Base-by-base conservation (phyloP, 2,113 vertebrate species). In the Galbula dea region DNA sequence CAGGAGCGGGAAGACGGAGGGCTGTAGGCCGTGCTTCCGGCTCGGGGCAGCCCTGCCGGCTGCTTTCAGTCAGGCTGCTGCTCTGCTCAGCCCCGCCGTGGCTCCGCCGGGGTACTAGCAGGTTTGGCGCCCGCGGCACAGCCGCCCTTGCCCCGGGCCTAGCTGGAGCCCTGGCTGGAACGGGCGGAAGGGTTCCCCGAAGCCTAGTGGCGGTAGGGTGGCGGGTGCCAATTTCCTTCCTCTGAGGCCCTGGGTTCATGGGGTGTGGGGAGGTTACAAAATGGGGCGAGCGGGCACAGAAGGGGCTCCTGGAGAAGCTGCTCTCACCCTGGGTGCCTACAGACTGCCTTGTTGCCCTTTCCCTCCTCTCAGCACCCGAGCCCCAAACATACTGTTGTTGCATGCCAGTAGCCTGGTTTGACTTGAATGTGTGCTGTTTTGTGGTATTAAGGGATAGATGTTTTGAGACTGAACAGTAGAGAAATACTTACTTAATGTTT, bases 381-480 rank as follows among this genome's bases (percentile, higher is more conserved):
- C 59, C 29, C 41, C 37, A 3, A 49, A 2, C 22, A 1, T 1
- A 12, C 39, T 3, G 37, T 1, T 1, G 8, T 0, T 12, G 32
- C 6, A 2, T 11, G 52, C 43, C 46, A 4, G 0, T 39, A 18
- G 30, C 72, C 49, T 27, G 59, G 11, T 2, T 39, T 45, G 80
- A 1, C 8, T 15, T 5, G 4, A 24, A 8, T 15, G 11, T 9
- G 26, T 23, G 30, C 0, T 1, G 2, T 8, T 20, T 7, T 0
- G 1, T 49, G 9, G 6, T 19, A 1, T 5, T 30, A 2, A 12
- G 21, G 9, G 9, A 15, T 23, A 10, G 2, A 3, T 2, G 0
- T 15, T 71, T 10, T 59, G 32, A 48, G n/a, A 19, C 30, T 1
- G 2, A 9, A 9, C 15, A 23, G 10, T 12, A 9, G 26, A 63